Percentiles rank a stretch among this genome's conserved stretches.
These are phyloP conservation scores for Linyphia triangularis DNA, from an alignment of 2,888 invertebrate species.

Conservation along the genomic window DNA sequence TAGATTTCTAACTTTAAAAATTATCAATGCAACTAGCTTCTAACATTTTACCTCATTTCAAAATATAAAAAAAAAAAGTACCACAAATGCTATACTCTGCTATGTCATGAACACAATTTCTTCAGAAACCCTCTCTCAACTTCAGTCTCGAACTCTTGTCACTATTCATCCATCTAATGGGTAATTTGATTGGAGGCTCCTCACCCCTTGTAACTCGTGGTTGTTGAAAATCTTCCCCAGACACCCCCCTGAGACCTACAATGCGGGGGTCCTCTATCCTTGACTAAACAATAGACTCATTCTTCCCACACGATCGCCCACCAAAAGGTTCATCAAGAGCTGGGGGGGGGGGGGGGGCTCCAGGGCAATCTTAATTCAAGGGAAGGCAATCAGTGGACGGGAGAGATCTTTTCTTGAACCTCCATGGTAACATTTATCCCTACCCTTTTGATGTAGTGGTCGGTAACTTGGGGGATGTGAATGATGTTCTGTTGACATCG, in stretches of 20 bases:
- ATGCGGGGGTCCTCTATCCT: constrained; percentile 4
- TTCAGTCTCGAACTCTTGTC: neutral
- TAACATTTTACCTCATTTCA: too few species aligned
- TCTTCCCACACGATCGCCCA: constrained; percentile 43
- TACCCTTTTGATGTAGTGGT: constrained; percentile 28
- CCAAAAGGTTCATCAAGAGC: constrained; percentile 52
- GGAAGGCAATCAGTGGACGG: constrained; percentile 56
- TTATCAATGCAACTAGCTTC: too few species aligned
- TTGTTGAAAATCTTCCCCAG: constrained; percentile 45
- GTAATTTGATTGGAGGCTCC: constrained; percentile 56
- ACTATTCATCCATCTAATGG: constrained; percentile 31
- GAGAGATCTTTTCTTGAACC: constrained; percentile 46
- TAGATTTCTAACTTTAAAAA: too few species aligned
- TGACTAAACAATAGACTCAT: constrained; percentile 67
- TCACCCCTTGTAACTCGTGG: constrained; percentile 37
- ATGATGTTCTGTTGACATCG: neutral
- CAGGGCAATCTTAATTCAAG: constrained; percentile 60
- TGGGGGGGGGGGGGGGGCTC: constrained; percentile 25
- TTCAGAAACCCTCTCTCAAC: neutral
- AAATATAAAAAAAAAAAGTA: too few species aligned
- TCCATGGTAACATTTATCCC: constrained; percentile 54
- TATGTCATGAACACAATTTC: too few species aligned
- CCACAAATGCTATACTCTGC: too few species aligned
- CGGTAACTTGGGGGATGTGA: neutral
- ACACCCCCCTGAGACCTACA: constrained; percentile 24